Evolutionary conservation across 2,797 vertebrate species (phyloP).

Genomic region (Pelobates cultripes): DNA sequence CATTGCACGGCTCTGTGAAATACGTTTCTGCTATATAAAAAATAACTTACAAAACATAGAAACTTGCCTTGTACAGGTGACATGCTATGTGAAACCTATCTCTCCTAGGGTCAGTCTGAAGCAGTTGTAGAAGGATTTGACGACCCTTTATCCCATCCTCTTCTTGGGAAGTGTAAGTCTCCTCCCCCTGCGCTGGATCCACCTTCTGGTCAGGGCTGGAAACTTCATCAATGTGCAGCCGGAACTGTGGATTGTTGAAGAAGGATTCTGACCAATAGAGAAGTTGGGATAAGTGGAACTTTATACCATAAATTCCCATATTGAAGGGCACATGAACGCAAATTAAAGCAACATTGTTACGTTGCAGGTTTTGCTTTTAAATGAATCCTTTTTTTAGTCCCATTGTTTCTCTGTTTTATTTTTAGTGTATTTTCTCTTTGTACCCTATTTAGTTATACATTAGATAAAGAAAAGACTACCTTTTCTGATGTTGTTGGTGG

Average conservation of each 20-base stretch:
- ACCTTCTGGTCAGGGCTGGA: background rate
- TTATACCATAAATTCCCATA: background rate
- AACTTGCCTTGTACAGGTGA: slow-evolving; percentile 74
- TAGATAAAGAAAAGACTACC: too few relatives aligned
- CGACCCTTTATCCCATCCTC: slow-evolving; percentile 39
- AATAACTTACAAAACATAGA: too few relatives aligned
- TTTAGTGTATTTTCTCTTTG: too few relatives aligned
- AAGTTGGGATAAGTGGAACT: too few relatives aligned
- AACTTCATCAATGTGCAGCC: slow-evolving; percentile 63
- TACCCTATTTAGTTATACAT: too few relatives aligned
- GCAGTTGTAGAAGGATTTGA: background rate
- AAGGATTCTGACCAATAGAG: slow-evolving; percentile 68
- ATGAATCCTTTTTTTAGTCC: too few relatives aligned
- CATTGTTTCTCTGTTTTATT: too few relatives aligned
- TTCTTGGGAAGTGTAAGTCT: slow-evolving; percentile 39
- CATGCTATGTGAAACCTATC: slow-evolving; percentile 74
- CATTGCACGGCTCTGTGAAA: too few relatives aligned
- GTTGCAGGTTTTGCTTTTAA: too few relatives aligned
- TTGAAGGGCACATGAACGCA: background rate
- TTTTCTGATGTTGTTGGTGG: too few relatives aligned
- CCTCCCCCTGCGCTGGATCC: slow-evolving; percentile 51
- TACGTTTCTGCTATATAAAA: too few relatives aligned
- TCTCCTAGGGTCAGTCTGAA: slow-evolving; percentile 56
- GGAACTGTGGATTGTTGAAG: slow-evolving; percentile 80
- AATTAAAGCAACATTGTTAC: too few relatives aligned